Evolutionary conservation across 1,140 invertebrate species (phyloP), one percentile per base, ranked within the genome.

Genomic region (Palaemon carinicauda): DNA sequence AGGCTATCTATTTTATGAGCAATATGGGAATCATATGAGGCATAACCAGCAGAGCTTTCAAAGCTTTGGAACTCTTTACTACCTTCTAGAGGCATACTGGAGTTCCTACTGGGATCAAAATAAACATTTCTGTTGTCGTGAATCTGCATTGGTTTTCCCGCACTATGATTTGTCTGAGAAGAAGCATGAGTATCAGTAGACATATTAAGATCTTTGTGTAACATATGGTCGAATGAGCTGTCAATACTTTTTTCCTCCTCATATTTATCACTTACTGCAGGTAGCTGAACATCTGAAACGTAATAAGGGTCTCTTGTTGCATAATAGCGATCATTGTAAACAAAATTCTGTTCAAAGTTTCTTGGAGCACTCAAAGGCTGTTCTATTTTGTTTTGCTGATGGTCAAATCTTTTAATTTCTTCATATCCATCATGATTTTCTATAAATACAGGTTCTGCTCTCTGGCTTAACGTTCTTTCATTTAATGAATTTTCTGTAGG

Each of bases 221-320:
- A 53, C 31, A 56, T 56, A 56, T 24, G 82, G 54, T 50, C 79
- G 4, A 56, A 21, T 50, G 80, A 24, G 27, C 50, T 24, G 75
- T 33, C 75, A 79, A 31, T 56, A 80, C 17, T 86, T 19, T 74
- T 86, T 21, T 80, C 77, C 15, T 80, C 89, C 77, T 81, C 92
- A 91, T 90, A 92, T 90, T 89, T 92, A 90, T 90, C 92, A 89
- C 90, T 92, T 91, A 92, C 91, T 90, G 90, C 82, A 15, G 87
- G 87, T 54, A 88, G 41, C 24, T 88, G 87, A 56, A 88, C 87
- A 69, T 88, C 87, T 31, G 87, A 88, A 17, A 88, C 87, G 69
- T 88, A 85, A 85, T 89, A 89, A 79, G 89, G 89, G 73, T 80
- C 85, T 74, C 89, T 88, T 56, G 89, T 83, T 21, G 87, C 87